phyloP scores from a whole-genome alignment of 2,888 invertebrate species.

The Mimumesa dahlbomi region DNA sequence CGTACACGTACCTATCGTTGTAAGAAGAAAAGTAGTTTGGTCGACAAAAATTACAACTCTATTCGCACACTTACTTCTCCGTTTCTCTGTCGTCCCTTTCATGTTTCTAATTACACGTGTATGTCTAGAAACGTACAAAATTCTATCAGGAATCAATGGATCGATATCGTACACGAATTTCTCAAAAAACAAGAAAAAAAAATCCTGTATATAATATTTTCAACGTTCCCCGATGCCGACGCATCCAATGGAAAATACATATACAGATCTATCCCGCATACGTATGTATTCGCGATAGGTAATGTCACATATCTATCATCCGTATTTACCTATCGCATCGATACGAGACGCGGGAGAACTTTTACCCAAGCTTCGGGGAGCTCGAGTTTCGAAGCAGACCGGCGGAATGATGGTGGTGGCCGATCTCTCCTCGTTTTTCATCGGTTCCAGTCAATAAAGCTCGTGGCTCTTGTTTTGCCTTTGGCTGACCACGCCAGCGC shows the following conservation, averaged over 20 bases:
- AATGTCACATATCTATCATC: slow-evolving; percentile 57
- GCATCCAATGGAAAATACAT: slow-evolving; percentile 17
- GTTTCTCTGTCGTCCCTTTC: too few species aligned
- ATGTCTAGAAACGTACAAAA: too few species aligned
- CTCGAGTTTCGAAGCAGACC: slow-evolving; percentile 51
- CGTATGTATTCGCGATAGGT: slow-evolving; percentile 33
- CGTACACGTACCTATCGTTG: too few species aligned
- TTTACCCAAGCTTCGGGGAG: slow-evolving; percentile 45
- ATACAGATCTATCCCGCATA: slow-evolving; percentile 12
- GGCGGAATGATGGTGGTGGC: slow-evolving; percentile 45
- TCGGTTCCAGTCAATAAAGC: slow-evolving; percentile 77
- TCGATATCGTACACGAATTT: too few species aligned
- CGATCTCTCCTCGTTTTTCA: slow-evolving; percentile 72
- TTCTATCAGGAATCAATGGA: too few species aligned
- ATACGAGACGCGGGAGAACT: slow-evolving; percentile 58
- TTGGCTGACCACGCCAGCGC: slow-evolving; percentile 71
- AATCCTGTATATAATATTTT: not conserved
- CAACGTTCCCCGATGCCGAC: not conserved
- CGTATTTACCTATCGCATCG: slow-evolving; percentile 65
- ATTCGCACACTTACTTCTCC: too few species aligned
- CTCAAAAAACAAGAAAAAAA: too few species aligned
- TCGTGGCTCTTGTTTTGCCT: slow-evolving; percentile 74
- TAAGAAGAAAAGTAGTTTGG: too few species aligned
- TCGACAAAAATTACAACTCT: too few species aligned
- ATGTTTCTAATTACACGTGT: too few species aligned